phyloP scores from a whole-genome alignment of 2,888 invertebrate species.

The Coronaproctus castanopsis region DNA sequence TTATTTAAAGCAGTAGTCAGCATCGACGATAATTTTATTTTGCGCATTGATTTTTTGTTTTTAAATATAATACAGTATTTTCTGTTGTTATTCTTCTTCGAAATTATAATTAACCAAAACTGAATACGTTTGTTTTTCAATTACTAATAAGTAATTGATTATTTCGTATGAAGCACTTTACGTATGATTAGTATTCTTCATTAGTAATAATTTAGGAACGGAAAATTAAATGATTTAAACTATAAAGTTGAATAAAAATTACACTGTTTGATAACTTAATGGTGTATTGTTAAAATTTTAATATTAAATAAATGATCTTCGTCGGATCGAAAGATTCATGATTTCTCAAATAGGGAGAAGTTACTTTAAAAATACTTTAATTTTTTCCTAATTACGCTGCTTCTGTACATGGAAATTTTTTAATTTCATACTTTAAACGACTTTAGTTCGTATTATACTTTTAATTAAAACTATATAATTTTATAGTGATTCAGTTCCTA shows the following conservation, averaged over 20 bases:
- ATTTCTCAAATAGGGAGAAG: background rate
- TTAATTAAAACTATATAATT: too few species aligned
- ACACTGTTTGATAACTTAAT: background rate
- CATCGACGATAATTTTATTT: background rate
- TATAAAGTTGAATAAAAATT: background rate
- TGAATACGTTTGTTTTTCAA: background rate
- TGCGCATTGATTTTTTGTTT: background rate
- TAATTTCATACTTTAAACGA: background rate
- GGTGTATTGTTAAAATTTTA: background rate
- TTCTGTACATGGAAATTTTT: background rate
- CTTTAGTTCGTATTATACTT: background rate
- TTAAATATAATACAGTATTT: background rate
- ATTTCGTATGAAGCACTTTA: background rate
- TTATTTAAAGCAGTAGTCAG: background rate
- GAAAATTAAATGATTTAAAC: background rate
- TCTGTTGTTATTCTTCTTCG: too few species aligned
- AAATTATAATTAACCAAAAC: background rate
- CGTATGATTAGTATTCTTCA: background rate
- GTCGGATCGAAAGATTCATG: background rate
- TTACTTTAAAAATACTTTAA: background rate
- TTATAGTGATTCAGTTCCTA: background rate
- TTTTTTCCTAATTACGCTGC: background rate
- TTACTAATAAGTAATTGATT: background rate
- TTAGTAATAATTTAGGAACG: too few species aligned
- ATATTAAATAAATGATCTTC: background rate